These are phyloP conservation scores for Aurelia sp. DNA, from an alignment of 30 jellyfish, hydroid and myxozoan species.

Conservation along the genomic window DNA sequence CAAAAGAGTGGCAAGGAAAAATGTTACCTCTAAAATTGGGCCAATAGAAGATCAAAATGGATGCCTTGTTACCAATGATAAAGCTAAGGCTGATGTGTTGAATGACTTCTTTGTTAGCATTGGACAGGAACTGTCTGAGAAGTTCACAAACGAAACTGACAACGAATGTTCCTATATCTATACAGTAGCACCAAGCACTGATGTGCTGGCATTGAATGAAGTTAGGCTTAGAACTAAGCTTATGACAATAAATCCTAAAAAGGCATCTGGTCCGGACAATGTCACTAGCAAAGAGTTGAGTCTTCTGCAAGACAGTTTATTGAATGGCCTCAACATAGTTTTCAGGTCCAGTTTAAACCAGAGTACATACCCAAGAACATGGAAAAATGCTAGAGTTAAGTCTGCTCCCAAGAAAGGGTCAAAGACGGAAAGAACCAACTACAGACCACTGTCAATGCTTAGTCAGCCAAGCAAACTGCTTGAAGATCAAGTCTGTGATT, in stretches of 20 bases:
- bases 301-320: constrained; percentile 21
- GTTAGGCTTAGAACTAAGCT: constrained; percentile 34
- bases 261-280: constrained; percentile 26
- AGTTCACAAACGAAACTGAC: background rate
- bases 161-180: background rate
- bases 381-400: constrained; percentile 29
- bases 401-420: constrained; percentile 44
- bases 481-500: constrained; percentile 9
- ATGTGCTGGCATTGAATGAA: constrained; percentile 23
- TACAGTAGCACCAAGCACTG: constrained; percentile 28
- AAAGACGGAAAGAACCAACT: constrained; percentile 41
- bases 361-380: constrained; percentile 3
- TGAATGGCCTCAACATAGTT: background rate
- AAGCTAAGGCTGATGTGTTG: constrained; percentile 26
- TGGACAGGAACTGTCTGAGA: constrained; percentile 38
- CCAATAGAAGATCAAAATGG: constrained; percentile 20
- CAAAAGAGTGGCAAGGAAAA: background rate
- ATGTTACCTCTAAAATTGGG: constrained; percentile 3
- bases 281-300: constrained; percentile 19
- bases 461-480: constrained; percentile 54
- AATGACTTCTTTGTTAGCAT: constrained; percentile 20
- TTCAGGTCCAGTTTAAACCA: background rate
- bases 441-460: constrained; percentile 53
- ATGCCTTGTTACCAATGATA: constrained; percentile 1
- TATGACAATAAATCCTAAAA: constrained; percentile 15